Conservation (phyloP, 2,888 invertebrate genomes). For the Chromoteleia sp. region DNA sequence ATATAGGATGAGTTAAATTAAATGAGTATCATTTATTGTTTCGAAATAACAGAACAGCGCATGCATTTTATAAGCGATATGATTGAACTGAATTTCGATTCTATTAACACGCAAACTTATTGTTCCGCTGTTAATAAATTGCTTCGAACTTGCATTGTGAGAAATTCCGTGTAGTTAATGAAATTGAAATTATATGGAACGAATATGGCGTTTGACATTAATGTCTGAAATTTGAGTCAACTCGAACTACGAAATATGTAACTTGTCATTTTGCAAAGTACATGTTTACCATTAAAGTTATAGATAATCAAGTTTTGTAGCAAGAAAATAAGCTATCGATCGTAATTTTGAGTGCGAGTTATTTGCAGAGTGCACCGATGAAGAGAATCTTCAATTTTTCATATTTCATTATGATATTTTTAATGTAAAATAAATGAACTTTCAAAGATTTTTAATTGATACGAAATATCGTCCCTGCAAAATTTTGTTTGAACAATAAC, state of each 20-base stretch:
- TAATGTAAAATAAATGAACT: too few relatives aligned
- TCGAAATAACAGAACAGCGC: neutral
- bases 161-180: conserved; percentile 32
- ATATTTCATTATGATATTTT: too few relatives aligned
- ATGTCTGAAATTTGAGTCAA: conserved; percentile 25
- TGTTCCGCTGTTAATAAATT: conserved; percentile 29
- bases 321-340: conserved; percentile 10
- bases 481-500: too few relatives aligned
- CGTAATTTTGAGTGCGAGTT: neutral
- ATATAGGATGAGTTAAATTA: neutral
- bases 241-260: conserved; percentile 10
- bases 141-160: conserved; percentile 21
- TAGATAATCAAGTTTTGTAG: conserved; percentile 4
- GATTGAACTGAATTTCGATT: conserved; percentile 25
- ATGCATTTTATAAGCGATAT: conserved; percentile 16
- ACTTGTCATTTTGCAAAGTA: neutral
- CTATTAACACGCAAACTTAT: conserved; percentile 31
- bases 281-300: conserved; percentile 15
- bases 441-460: too few relatives aligned
- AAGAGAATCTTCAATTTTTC: neutral
- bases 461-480: too few relatives aligned
- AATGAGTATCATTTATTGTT: conserved; percentile 2
- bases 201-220: conserved; percentile 24
- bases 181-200: conserved; percentile 29
- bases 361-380: neutral